phyloP scores from a whole-genome alignment of 1,140 invertebrate genomes.

The Drosophila prosaltans region DNA sequence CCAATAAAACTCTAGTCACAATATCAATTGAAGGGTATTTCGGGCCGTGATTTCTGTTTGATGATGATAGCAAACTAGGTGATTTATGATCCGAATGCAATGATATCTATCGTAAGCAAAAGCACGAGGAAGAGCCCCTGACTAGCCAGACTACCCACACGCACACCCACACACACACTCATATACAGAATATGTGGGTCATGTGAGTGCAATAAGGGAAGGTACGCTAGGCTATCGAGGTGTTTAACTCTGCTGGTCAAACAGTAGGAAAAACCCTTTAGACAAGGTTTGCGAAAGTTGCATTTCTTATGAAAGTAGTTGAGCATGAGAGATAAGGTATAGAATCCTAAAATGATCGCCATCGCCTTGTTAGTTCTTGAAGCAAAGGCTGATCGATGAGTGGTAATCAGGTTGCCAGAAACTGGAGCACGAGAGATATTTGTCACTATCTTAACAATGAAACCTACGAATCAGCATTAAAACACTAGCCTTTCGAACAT shows the following conservation, averaged over 20 bases:
- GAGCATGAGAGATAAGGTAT: too few relatives aligned
- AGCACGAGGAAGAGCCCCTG: conserved; percentile 26
- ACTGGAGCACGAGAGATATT: too few relatives aligned
- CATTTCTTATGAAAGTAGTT: too few relatives aligned
- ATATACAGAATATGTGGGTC: conserved; percentile 3
- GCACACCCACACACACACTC: neutral
- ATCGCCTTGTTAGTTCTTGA: too few relatives aligned
- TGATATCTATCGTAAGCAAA: conserved; percentile 33
- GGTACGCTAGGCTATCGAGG: neutral
- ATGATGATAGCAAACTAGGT: conserved; percentile 45
- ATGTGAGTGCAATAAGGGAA: conserved; percentile 20
- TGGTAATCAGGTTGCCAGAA: too few relatives aligned
- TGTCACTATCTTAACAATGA: too few relatives aligned
- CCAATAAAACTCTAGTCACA: conserved; percentile 69
- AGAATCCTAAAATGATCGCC: too few relatives aligned
- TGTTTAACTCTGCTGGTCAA: neutral
- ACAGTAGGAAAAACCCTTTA: too few relatives aligned
- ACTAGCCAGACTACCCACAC: neutral
- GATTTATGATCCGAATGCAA: conserved; percentile 54
- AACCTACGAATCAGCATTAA: too few relatives aligned
- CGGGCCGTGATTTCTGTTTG: conserved; percentile 62
- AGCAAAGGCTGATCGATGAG: too few relatives aligned
- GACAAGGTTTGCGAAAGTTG: too few relatives aligned
- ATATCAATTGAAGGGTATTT: conserved; percentile 81
- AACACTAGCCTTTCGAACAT: too few relatives aligned